Evolutionary conservation across 2,113 vertebrate genomes (phyloP).

Genomic region (Ranitomeya variabilis): DNA sequence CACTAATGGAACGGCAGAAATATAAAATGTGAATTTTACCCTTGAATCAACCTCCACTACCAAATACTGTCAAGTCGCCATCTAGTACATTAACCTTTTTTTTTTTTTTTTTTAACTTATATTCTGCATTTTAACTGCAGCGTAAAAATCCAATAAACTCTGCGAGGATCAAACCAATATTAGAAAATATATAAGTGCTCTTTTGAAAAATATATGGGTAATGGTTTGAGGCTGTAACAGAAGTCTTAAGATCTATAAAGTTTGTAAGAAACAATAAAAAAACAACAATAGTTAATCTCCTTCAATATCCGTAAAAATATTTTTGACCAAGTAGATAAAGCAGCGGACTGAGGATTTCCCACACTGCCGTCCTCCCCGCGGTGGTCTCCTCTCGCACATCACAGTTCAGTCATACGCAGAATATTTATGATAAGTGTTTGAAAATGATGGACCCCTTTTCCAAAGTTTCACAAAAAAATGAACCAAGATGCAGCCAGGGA

Average conservation of each 20-base stretch:
- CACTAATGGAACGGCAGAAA: neutral
- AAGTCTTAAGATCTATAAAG: constrained; percentile 1
- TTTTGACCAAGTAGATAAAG: neutral
- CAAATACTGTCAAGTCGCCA: neutral
- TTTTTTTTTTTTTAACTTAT: neutral
- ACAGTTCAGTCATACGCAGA: neutral
- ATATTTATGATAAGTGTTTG: neutral
- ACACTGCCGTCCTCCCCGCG: neutral
- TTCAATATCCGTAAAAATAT: constrained; percentile 18
- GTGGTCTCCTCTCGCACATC: neutral
- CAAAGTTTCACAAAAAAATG: neutral
- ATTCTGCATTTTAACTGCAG: neutral
- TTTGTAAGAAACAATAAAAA: neutral
- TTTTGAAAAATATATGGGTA: constrained; percentile 69
- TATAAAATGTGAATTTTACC: neutral
- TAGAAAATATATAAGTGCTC: constrained; percentile 83
- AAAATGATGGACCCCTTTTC: constrained; percentile 9
- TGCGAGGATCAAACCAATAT: constrained; percentile 76
- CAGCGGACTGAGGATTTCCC: neutral
- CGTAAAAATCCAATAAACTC: constrained; percentile 62
- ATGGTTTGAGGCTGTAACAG: constrained; percentile 61
- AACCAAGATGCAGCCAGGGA: neutral
- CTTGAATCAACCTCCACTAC: neutral
- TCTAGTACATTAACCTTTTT: neutral
- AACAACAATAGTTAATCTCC: neutral